Evolutionary conservation across 2,113 vertebrate genomes (phyloP), one percentile per base, ranked within the genome.

Genomic region (Epinephelus cyanopodus): DNA sequence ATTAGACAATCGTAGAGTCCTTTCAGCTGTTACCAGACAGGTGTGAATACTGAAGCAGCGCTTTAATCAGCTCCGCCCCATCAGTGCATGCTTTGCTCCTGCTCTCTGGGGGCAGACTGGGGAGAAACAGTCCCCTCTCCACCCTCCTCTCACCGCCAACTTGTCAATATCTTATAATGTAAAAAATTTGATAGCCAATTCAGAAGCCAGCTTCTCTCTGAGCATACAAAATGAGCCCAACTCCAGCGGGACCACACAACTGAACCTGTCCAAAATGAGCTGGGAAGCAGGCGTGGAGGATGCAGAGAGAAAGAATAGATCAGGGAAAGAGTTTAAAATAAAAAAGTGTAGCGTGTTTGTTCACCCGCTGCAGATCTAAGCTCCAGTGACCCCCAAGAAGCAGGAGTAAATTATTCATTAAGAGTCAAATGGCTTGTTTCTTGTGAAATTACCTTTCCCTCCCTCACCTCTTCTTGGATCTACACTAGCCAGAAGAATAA

Each of bases 381-480:
- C 85, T 86, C 81, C 61, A 47, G 80, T 83, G 87, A 92, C 92
- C 92, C 86, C 87, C 56, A 61, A 90, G 82, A 90, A 93, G 87
- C 65, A 10, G 4, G 74, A 78, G 87, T 95, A 91, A 95, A 95
- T 94, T 94, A 95, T 95, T 95, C 89, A 95, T 94, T 90, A 90
- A 77, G 87, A 94, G 92, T 94, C 93, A 94, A 95, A 92, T 72
- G 83, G 76, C 90, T 93, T 94, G 92, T 93, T 94, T 94, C 88
- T 91, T 89, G 89, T 89, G 85, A 94, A 95, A 96, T 94, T 92
- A 92, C 90, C 93, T 92, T 90, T 90, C 81, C 74, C 76, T 73
- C 70, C 72, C 74, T 87, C 83, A 82, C 83, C 82, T 88, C 74
- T 53, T 84, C 85, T 84, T 79, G 74, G 78, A 84, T 89, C 71